A percentile compares a stretch with the other conserved stretches of the same genome.
phyloP scores from a whole-genome alignment of 1,140 invertebrate species.

The Tyrophagus putrescentiae region DNA sequence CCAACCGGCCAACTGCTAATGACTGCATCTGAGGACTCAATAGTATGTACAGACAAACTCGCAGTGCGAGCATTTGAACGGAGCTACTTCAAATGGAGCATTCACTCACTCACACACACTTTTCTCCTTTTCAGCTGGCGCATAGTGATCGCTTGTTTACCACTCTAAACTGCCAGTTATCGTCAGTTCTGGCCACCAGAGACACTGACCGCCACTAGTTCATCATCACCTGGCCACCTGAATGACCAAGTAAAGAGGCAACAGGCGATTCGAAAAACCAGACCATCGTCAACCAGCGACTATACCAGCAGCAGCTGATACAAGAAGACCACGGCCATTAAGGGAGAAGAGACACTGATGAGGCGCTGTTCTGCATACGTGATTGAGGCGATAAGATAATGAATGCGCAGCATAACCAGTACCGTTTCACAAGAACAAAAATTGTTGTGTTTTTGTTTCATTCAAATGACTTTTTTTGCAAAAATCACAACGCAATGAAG shows the following conservation, averaged over 20 bases:
- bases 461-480: constrained; percentile 1
- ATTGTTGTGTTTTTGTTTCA: too few species aligned
- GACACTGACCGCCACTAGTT: neutral
- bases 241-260: too few species aligned
- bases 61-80: constrained; percentile 3
- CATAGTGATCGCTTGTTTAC: constrained; percentile 1
- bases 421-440: neutral
- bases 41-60: too few species aligned
- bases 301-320: too few species aligned
- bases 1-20: neutral
- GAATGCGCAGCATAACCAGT: neutral
- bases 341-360: too few species aligned
- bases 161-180: too few species aligned
- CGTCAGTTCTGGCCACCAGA: neutral
- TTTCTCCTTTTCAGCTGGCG: neutral
- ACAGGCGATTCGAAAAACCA: too few species aligned
- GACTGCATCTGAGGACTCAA: neutral
- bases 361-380: too few species aligned
- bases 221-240: too few species aligned
- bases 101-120: neutral
- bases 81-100: constrained; percentile 1
- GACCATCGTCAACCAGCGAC: too few species aligned
- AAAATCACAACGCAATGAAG: too few species aligned
- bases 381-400: constrained; percentile 1
- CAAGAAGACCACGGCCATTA: too few species aligned